Percentiles rank a stretch among this genome's conserved stretches.
Conservation (phyloP, 2,888 invertebrate genomes). For the Stratiomys singularior region DNA sequence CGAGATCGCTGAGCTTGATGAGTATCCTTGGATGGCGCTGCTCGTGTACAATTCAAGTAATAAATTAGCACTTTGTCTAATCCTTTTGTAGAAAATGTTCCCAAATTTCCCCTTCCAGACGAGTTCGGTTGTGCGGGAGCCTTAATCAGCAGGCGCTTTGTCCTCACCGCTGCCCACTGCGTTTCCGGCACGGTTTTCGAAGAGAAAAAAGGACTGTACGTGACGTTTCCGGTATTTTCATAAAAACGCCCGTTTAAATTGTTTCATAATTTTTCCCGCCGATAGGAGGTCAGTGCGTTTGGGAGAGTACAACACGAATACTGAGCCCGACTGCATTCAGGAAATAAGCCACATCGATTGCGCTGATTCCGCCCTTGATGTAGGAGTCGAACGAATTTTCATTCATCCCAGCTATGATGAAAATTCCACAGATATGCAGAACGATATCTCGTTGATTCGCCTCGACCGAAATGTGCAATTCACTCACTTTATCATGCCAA, state of each 20-base stretch:
- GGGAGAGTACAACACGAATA: constrained; percentile 74
- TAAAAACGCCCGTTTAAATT: background rate
- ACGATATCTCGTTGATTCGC: constrained; percentile 70
- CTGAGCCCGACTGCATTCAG: constrained; percentile 71
- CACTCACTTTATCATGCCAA: constrained; percentile 71
- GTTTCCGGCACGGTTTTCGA: constrained; percentile 67
- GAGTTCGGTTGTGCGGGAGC: constrained; percentile 73
- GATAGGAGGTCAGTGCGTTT: constrained; percentile 68
- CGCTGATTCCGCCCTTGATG: constrained; percentile 73
- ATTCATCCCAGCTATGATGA: constrained; percentile 73
- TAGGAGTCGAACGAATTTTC: constrained; percentile 71
- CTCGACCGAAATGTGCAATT: constrained; percentile 60
- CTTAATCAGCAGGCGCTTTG: constrained; percentile 69
- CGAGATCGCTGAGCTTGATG: constrained; percentile 71
- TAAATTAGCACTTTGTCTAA: background rate
- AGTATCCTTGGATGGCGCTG: constrained; percentile 73
- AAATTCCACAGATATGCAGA: constrained; percentile 66
- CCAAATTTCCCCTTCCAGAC: constrained; percentile 57
- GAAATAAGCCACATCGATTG: constrained; percentile 67
- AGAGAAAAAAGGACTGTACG: constrained; percentile 70
- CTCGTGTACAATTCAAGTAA: constrained; percentile 70
- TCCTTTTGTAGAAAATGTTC: constrained; percentile 54
- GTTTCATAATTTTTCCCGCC: background rate
- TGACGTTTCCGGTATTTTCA: constrained; percentile 53
- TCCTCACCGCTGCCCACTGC: constrained; percentile 74